Evolutionary conservation across 2,888 invertebrate species (phyloP), one percentile per base, ranked within the genome.

Genomic region (Alentia gelatinosa): DNA sequence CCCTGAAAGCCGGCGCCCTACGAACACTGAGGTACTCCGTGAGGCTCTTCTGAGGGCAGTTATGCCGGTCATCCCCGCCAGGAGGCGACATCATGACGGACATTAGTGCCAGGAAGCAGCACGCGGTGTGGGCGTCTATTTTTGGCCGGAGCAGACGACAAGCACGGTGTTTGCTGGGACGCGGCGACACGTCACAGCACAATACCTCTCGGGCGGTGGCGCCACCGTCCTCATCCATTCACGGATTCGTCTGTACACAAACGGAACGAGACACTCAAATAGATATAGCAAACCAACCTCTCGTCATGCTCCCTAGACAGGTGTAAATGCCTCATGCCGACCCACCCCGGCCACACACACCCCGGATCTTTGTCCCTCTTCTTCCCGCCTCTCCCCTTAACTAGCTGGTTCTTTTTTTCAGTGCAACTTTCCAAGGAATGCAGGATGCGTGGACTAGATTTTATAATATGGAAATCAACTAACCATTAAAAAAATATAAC

Each of bases 191-290:
- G 68, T 68, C 68, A 68, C 68, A 30, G 30, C 30, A 68, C 68
- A 68, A 68, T 30, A 30, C 33, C 30, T 3, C 68, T 26, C 68
- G 33, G 12, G 30, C 68, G n/a, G 68, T 30, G 12, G 5, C 33
- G 68, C 68, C 26, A 26, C 68, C 26, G 33, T 26, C 68, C 5
- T 26, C 30, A 30, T 30, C 12, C 68, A 30, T 68, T 68, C 68
- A 68, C 5, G 68, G 68, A 68, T n/a, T 68, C 68, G 30, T 68
- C 68, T 68, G 68, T 68, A 68, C 68, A 68, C 68, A 68, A 68
- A 68, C 33, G 68, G 68, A 68, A 68, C 68, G 68, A 30, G 68
- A 68, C 33, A 30, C 68, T 30, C 68, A 68, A 68, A 68, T 68
- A 68, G 68, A 68, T 30, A 9, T 26, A 68, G 68, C 26, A 68